A percentile compares a stretch with the other conserved stretches of the same genome.
phyloP scores from a whole-genome alignment of 2,797 vertebrate species.

The Sebastes vulpes region DNA sequence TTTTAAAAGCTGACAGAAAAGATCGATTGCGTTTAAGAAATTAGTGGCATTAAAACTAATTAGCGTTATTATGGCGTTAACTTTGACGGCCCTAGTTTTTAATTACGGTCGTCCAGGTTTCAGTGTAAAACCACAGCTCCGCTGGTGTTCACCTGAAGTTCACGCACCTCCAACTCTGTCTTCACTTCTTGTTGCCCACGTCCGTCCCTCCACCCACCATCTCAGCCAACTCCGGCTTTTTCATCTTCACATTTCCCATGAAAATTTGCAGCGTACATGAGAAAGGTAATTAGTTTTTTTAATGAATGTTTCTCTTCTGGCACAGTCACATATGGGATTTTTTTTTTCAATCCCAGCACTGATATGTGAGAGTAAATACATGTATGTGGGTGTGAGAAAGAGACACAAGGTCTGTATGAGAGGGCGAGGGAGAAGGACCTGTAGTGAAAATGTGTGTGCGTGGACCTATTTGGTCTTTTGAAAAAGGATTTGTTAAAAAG shows the following conservation, averaged over 20 bases:
- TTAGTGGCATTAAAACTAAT: too few species aligned
- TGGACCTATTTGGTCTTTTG: background rate
- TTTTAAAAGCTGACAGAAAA: too few species aligned
- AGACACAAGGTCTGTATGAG: background rate
- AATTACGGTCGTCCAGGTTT: background rate
- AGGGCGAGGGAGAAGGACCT: background rate
- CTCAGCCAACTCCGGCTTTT: background rate
- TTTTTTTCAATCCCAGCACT: background rate
- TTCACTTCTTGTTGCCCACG: background rate
- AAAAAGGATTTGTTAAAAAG: conserved; percentile 23
- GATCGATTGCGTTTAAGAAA: too few species aligned
- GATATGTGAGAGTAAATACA: background rate
- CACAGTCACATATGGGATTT: background rate
- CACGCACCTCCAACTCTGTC: conserved; percentile 7
- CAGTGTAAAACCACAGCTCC: background rate
- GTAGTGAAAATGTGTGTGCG: background rate
- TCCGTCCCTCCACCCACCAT: conserved; percentile 1
- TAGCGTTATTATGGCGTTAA: too few species aligned
- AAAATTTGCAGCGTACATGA: background rate
- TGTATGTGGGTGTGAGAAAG: conserved; percentile 8
- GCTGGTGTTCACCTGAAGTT: conserved; percentile 31
- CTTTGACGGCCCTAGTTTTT: background rate
- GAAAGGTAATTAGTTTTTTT: background rate
- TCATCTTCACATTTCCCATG: background rate
- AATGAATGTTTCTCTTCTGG: conserved; percentile 4